Percentiles rank a stretch among this genome's conserved stretches.
phyloP scores from a whole-genome alignment of 2,888 invertebrate species.

The Amblyjoppa fuscipennis region DNA sequence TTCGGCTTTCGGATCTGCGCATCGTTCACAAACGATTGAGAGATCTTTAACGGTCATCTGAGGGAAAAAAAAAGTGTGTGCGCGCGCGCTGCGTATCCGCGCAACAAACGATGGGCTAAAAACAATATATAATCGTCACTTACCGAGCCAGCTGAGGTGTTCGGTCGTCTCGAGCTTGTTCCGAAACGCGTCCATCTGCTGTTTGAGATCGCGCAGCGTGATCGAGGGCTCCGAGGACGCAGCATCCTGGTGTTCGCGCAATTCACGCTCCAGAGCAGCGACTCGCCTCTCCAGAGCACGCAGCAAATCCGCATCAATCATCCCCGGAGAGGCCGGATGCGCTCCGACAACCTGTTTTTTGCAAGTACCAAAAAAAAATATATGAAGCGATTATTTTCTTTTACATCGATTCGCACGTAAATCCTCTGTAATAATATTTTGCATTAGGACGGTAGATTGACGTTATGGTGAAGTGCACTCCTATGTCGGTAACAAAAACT shows the following conservation, averaged over 20 bases:
- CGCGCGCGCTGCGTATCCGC: neutral
- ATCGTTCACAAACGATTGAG: constrained; percentile 60
- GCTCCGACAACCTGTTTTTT: constrained; percentile 81
- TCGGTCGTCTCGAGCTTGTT: constrained; percentile 88
- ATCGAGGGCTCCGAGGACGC: constrained; percentile 86
- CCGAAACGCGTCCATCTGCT: constrained; percentile 87
- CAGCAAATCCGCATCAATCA: constrained; percentile 86
- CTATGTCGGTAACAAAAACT: no score
- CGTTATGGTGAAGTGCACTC: no score
- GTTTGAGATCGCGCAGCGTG: constrained; percentile 87
- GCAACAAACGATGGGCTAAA: neutral
- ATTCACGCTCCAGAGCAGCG: constrained; percentile 87
- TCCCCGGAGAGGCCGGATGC: constrained; percentile 81
- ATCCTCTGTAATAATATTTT: no score
- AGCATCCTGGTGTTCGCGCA: constrained; percentile 84
- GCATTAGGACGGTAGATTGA: no score
- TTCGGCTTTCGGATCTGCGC: constrained; percentile 71
- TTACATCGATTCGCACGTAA: no score
- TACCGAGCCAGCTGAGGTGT: constrained; percentile 88
- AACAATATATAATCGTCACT: constrained; percentile 72
- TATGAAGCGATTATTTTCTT: no score
- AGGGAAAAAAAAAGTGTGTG: constrained; percentile 16
- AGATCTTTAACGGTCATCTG: constrained; percentile 37
- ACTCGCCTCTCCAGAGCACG: constrained; percentile 87
- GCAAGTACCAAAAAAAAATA: neutral